phyloP scores from a whole-genome alignment of 1,140 invertebrate genomes.

The Conus betulinus region DNA sequence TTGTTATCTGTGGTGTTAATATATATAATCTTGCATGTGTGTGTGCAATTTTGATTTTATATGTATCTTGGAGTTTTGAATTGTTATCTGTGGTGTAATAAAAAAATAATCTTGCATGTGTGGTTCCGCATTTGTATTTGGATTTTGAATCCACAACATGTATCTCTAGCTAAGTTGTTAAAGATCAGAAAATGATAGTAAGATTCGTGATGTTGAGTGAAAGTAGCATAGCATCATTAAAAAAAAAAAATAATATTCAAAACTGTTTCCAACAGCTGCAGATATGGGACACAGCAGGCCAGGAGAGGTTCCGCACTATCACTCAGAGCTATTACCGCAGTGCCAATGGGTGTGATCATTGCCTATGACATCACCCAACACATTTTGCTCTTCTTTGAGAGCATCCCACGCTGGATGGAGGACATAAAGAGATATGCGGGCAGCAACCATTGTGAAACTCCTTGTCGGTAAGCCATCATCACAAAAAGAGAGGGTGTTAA shows the following conservation, averaged over 20 bases:
- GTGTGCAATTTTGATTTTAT: too few species aligned
- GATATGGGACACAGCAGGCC: constrained; percentile 99
- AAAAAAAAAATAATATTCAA: too few species aligned
- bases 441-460: constrained; percentile 89
- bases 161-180: too few species aligned
- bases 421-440: constrained; percentile 95
- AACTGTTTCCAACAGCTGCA: constrained; percentile 81
- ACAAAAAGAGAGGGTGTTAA: too few species aligned
- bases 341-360: constrained; percentile 80
- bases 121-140: too few species aligned
- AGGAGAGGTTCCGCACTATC: constrained; percentile 97
- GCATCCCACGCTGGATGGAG: constrained; percentile 93
- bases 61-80: too few species aligned
- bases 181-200: too few species aligned
- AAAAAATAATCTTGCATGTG: constrained; percentile 6
- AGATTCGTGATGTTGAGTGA: too few species aligned
- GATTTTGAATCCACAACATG: too few species aligned
- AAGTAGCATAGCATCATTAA: too few species aligned
- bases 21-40: constrained; percentile 5
- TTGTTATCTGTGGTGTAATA: too few species aligned
- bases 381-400: constrained; percentile 93
- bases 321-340: constrained; percentile 84
- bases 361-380: constrained; percentile 97
- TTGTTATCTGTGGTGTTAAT: too few species aligned
- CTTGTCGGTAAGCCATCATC: constrained; percentile 84